Conservation (phyloP, 2,113 vertebrate genomes). For the Nyctibius bracteatus region DNA sequence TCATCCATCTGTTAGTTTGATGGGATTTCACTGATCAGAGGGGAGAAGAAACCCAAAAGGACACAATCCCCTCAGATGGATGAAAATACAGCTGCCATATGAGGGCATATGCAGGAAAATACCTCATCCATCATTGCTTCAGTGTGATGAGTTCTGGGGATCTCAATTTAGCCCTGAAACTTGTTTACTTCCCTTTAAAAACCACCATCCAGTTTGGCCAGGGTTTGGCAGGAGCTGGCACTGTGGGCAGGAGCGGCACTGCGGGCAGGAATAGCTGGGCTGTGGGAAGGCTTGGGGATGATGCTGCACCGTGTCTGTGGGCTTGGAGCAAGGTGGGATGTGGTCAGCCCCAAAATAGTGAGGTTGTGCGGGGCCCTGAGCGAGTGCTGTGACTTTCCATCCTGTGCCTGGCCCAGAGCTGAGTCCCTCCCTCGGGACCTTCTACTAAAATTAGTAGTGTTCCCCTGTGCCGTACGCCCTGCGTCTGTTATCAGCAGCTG, state of each 20-base stretch:
- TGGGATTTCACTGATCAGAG: background rate
- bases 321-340: background rate
- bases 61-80: background rate
- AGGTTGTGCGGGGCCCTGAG: background rate
- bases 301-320: background rate
- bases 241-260: background rate
- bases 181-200: constrained; percentile 37
- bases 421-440: background rate
- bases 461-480: fast-evolving
- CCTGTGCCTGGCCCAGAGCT: background rate
- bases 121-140: background rate
- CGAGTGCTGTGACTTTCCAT: constrained; percentile 17
- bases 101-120: background rate
- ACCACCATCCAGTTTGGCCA: background rate
- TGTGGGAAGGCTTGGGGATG: background rate
- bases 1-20: background rate
- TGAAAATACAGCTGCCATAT: background rate
- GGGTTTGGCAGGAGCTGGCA: background rate
- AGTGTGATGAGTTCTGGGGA: background rate
- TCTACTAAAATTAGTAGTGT: constrained; percentile 5
- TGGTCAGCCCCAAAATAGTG: constrained; percentile 9
- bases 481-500: background rate
- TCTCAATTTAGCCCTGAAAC: background rate
- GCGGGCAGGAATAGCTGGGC: background rate
- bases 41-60: background rate